A percentile compares a stretch with the other conserved stretches of the same genome.
These are phyloP conservation scores for Eulemur rufifrons DNA, from an alignment of 2,113 vertebrate genomes.

Conservation along the genomic window DNA sequence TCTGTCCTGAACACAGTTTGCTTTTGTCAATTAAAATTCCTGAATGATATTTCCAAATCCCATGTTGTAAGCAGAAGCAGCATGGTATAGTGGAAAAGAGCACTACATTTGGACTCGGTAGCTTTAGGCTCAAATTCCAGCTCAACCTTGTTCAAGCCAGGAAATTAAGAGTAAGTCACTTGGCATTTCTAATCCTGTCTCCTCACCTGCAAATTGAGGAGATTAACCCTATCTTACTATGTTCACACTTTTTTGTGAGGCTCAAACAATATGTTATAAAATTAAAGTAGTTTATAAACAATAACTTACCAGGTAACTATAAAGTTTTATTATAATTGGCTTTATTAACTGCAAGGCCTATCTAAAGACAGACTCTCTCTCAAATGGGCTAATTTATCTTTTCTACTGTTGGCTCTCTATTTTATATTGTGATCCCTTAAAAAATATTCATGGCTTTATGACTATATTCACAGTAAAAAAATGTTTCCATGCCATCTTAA, in stretches of 20 bases:
- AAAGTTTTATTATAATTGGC: neutral
- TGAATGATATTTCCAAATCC: neutral
- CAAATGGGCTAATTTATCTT: neutral
- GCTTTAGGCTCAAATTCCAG: constrained; percentile 2
- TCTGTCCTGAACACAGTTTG: neutral
- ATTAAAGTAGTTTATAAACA: neutral
- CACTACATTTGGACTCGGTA: neutral
- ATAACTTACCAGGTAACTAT: neutral
- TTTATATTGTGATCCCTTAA: neutral
- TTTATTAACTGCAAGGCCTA: constrained; percentile 26
- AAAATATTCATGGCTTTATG: constrained; percentile 38
- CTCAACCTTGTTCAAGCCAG: neutral
- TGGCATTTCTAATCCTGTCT: constrained; percentile 26
- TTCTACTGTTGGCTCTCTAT: neutral
- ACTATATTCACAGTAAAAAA: neutral
- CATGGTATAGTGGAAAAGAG: neutral
- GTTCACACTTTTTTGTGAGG: neutral
- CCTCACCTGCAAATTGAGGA: neutral
- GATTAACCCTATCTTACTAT: neutral
- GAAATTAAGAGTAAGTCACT: neutral
- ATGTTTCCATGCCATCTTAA: constrained; percentile 48
- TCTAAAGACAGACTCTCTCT: neutral
- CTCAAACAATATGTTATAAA: constrained; percentile 20
- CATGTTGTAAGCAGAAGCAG: neutral
- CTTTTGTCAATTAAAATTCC: neutral